Evolutionary conservation across 2,888 invertebrate genomes (phyloP).

Genomic region (Drosophila macrothrix): DNA sequence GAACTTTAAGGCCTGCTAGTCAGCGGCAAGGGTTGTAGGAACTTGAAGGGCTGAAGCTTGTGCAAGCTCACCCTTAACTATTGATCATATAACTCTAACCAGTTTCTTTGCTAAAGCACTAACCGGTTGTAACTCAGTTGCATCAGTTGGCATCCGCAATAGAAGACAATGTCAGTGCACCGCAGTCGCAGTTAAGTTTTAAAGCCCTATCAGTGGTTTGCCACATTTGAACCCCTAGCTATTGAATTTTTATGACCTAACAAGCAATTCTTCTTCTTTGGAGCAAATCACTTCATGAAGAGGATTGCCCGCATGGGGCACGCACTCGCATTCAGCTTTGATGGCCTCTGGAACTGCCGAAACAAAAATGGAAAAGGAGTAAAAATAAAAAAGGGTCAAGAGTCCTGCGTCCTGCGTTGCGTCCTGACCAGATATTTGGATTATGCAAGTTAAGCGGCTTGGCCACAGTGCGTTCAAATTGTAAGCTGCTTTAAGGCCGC

Average conservation of each 20-base stretch:
- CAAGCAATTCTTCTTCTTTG: slow-evolving; percentile 45
- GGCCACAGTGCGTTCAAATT: slow-evolving; percentile 60
- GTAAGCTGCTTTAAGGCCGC: slow-evolving; percentile 71
- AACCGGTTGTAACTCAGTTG: slow-evolving; percentile 40
- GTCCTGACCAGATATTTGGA: slow-evolving; percentile 80
- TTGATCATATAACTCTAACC: slow-evolving; percentile 42
- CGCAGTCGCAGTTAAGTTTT: slow-evolving; percentile 23
- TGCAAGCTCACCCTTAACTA: neutral
- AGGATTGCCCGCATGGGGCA: slow-evolving; percentile 51
- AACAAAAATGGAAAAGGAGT: slow-evolving; percentile 5
- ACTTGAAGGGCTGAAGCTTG: neutral
- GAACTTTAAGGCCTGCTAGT: neutral
- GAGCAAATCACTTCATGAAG: slow-evolving; percentile 30
- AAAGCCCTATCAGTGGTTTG: slow-evolving; percentile 35
- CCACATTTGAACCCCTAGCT: slow-evolving; percentile 35
- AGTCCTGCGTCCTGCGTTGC: slow-evolving; percentile 76
- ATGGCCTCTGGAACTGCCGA: slow-evolving; percentile 26
- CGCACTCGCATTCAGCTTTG: slow-evolving; percentile 55
- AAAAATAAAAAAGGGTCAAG: slow-evolving; percentile 60
- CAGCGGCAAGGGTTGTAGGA: neutral
- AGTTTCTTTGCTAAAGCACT: slow-evolving; percentile 25
- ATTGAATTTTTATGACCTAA: slow-evolving; percentile 71
- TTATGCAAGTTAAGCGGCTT: slow-evolving; percentile 83
- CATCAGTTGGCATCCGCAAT: slow-evolving; percentile 24
- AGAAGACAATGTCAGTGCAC: slow-evolving; percentile 46